phyloP scores from a whole-genome alignment of 2,797 vertebrate species.

The Acanthurus leucopareius region DNA sequence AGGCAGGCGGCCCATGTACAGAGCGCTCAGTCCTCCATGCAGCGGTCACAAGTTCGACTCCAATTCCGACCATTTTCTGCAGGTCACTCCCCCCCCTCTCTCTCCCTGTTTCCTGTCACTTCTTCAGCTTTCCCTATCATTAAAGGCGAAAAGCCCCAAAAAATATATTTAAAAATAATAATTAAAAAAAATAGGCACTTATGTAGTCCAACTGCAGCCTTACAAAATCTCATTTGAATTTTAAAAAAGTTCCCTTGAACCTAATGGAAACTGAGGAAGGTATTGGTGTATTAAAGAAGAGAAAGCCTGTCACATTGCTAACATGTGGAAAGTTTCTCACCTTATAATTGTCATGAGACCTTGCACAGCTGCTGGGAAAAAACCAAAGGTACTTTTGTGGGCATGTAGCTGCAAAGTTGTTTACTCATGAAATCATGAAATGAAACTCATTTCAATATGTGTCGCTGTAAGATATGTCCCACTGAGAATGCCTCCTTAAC shows the following conservation, averaged over 20 bases:
- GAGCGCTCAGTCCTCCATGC: no score
- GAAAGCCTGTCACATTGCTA: constrained; percentile 19
- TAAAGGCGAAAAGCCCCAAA: no score
- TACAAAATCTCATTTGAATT: constrained; percentile 26
- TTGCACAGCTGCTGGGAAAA: constrained; percentile 42
- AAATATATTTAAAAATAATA: no score
- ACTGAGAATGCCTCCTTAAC: no score
- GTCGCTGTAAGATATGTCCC: no score
- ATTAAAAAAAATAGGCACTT: constrained; percentile 2
- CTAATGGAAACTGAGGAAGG: neutral
- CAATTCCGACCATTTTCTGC: no score
- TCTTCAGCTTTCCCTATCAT: no score
- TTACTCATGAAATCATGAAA: constrained; percentile 36
- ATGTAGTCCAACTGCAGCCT: constrained; percentile 8
- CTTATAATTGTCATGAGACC: constrained; percentile 28
- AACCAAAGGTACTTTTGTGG: constrained; percentile 32
- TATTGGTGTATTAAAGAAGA: neutral
- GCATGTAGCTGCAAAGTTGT: constrained; percentile 21
- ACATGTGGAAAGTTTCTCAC: constrained; percentile 34
- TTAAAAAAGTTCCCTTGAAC: constrained; percentile 8
- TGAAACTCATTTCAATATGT: constrained; percentile 31
- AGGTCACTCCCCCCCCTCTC: no score
- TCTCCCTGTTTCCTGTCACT: no score
- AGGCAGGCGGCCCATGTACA: no score
- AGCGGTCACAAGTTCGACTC: no score